Base-by-base conservation (phyloP, 1,140 invertebrate genomes). In the Kradibia gibbosae region DNA sequence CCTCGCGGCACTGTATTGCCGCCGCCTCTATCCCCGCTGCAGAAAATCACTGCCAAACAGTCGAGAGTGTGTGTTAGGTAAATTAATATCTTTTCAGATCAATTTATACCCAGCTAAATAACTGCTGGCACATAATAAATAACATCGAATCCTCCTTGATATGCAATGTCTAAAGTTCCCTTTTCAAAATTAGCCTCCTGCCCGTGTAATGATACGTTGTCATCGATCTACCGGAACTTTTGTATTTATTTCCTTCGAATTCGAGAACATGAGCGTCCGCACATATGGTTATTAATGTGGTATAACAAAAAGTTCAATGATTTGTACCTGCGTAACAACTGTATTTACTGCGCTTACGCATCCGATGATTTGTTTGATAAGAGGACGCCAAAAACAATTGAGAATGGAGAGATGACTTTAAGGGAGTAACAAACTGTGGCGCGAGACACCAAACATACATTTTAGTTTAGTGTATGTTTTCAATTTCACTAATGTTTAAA, bases 21-120 rank as follows among this genome's bases (percentile, higher is more conserved):
- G 13, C 55, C 55, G n/a, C 55, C 55, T 25, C 25, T 15, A 20
- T 36, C 22, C 15, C 71, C 22, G 13, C 45, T 53, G 15, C 50
- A 20, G 50, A 53, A 20, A 53, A 53, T 53, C 45, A 20, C 71
- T 22, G 13, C 25, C 15, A 17, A n/a, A n/a, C 34, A 67, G 0
- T 67, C 20, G 2, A 53, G 34, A 65, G 60, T 11, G 20, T 67
- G 65, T n/a, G 75, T 73, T 82, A 82, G 76, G 81, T 55, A 78
- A 82, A 82, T 79, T 82, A 82, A 82, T 82, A 82, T 82, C 81
- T 70, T 82, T 78, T 48, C 3, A 50, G 81, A 82, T 82, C 71
- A 75, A 82, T 82, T 82, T 78, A 79, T 82, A 76, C 76, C 48
- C 36, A n/a, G 71, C 57, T 82, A 82, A 82, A 79, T 79, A 82